These are phyloP conservation scores for Phaedon cochleariae DNA, from an alignment of 2,888 invertebrate genomes.

Conservation along the genomic window DNA sequence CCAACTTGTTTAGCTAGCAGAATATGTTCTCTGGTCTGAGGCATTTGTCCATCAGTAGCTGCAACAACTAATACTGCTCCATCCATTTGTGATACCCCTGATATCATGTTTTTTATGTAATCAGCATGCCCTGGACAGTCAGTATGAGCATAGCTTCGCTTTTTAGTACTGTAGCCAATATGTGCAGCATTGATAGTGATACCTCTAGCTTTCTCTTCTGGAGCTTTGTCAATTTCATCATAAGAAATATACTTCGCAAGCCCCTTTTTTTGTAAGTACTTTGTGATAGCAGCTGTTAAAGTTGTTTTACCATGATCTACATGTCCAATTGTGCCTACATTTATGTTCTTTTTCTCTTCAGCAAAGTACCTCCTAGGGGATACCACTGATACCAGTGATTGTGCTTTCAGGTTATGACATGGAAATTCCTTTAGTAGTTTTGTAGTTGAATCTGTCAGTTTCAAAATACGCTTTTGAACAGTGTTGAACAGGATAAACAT, in stretches of 20 bases:
- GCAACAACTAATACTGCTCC: conserved; percentile 91
- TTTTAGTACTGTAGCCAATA: conserved; percentile 78
- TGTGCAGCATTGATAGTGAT: conserved; percentile 96
- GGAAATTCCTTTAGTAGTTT: not conserved
- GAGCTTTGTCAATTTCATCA: conserved; percentile 91
- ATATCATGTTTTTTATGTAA: conserved; percentile 93
- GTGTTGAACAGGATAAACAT: too few species aligned
- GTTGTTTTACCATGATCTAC: conserved; percentile 96
- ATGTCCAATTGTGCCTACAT: conserved; percentile 91
- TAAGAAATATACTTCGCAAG: conserved; percentile 77
- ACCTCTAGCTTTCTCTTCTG: conserved; percentile 90
- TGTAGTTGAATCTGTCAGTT: not conserved
- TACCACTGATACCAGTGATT: not conserved
- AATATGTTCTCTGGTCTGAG: conserved; percentile 93
- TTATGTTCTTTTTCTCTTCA: conserved; percentile 67
- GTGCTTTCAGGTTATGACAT: not conserved
- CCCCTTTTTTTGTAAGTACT: conserved; percentile 75
- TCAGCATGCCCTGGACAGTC: conserved; percentile 98
- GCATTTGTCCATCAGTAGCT: conserved; percentile 95
- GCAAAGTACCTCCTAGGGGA: conserved; percentile 20
- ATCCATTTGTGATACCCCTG: conserved; percentile 96
- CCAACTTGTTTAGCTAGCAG: conserved; percentile 90
- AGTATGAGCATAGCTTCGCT: conserved; percentile 88
- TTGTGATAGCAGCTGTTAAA: conserved; percentile 92
- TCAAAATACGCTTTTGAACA: not conserved